Percentiles rank a stretch among this genome's conserved stretches.
Conservation (phyloP, 2,113 vertebrate genomes). For the Glaucomys volans region DNA sequence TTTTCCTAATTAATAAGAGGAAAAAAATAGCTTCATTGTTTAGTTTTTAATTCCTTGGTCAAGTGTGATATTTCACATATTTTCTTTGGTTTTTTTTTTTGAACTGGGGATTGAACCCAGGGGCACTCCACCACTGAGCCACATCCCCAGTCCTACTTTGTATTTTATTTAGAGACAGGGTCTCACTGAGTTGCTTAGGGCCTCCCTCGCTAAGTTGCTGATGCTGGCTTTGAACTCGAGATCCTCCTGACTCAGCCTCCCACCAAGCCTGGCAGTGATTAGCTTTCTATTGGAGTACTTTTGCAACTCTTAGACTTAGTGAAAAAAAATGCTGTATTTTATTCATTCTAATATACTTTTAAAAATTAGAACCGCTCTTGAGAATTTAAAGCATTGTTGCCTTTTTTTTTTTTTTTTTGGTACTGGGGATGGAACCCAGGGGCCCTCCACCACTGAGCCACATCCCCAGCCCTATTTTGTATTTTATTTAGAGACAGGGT, state of each 20-base stretch:
- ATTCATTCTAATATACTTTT: neutral
- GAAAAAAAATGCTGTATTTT: neutral
- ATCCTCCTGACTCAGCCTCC: too few relatives aligned
- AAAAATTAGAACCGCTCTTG: constrained; percentile 3
- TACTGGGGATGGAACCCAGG: too few relatives aligned
- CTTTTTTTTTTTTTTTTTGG: too few relatives aligned
- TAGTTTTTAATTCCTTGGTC: constrained; percentile 12
- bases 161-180: too few relatives aligned
- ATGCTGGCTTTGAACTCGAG: too few relatives aligned
- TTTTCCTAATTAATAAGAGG: constrained; percentile 18
- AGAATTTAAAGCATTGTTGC: neutral
- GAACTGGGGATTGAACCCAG: neutral
- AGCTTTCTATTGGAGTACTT: neutral
- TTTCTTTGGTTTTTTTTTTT: neutral
- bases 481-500: too few relatives aligned
- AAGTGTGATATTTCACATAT: neutral
- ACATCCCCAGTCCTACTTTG: neutral
- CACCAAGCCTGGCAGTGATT: neutral
- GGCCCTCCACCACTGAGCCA: too few relatives aligned
- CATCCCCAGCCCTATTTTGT: too few relatives aligned
- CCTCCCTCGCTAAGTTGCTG: too few relatives aligned
- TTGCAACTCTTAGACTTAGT: neutral
- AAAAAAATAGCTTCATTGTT: constrained; percentile 1
- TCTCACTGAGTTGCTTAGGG: too few relatives aligned
- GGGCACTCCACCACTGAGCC: too few relatives aligned